Evolutionary conservation across 2,797 vertebrate genomes (phyloP).

Genomic region (Heliangelus exortis): DNA sequence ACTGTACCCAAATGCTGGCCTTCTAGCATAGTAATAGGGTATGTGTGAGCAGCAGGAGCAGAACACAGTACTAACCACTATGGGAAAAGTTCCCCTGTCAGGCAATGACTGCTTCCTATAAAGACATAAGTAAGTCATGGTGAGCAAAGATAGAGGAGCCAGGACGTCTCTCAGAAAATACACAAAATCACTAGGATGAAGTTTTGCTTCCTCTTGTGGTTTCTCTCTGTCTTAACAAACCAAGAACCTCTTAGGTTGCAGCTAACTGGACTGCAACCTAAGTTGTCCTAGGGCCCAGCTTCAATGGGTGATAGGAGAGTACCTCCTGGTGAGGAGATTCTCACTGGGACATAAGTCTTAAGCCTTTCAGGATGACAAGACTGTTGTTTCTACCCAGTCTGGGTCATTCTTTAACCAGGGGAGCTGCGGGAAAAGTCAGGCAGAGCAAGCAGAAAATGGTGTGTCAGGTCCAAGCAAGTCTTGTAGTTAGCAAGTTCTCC

Average conservation of each 20-base stretch:
- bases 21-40: not conserved
- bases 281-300: not conserved
- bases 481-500: not conserved
- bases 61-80: not conserved
- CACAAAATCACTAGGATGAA: not conserved
- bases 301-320: not conserved
- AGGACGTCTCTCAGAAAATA: not conserved
- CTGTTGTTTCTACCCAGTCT: not conserved
- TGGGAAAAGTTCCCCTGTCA: accelerated
- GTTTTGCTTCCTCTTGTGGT: not conserved
- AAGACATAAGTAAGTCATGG: not conserved
- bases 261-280: not conserved
- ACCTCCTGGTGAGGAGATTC: not conserved
- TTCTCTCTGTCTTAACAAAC: not conserved
- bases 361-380: not conserved
- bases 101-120: not conserved
- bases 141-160: not conserved
- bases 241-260: not conserved
- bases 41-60: not conserved
- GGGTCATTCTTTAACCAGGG: not conserved
- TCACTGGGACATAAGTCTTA: not conserved
- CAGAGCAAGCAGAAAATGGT: not conserved
- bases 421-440: not conserved
- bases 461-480: not conserved
- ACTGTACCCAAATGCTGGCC: not conserved